A percentile compares a stretch with the other conserved stretches of the same genome.
Evolutionary conservation across 2,113 vertebrate species (phyloP).

Genomic region (Tachuris rubrigastra): DNA sequence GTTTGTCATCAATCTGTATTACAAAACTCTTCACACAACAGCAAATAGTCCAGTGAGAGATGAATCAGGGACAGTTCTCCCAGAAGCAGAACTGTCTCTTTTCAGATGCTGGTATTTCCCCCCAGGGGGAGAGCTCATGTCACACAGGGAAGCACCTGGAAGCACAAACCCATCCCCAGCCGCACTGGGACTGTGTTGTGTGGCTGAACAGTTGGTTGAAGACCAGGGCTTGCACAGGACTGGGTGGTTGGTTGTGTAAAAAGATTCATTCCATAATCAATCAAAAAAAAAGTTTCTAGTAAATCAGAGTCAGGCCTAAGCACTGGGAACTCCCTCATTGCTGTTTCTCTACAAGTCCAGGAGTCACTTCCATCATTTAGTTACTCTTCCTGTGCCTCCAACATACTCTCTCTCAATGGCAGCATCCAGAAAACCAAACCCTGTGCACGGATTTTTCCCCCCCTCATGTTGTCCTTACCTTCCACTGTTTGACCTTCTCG

Average conservation of each 20-base stretch:
- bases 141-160: neutral
- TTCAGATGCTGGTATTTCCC: neutral
- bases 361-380: neutral
- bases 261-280: neutral
- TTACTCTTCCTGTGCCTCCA: neutral
- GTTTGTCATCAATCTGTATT: neutral
- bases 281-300: neutral
- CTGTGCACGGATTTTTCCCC: accelerated
- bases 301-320: neutral
- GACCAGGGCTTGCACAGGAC: neutral
- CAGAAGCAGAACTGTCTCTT: neutral
- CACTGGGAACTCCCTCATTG: neutral
- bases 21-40: neutral
- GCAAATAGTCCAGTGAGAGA: neutral
- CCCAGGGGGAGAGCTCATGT: neutral
- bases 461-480: slow-evolving; percentile 74
- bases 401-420: neutral
- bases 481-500: slow-evolving; percentile 89
- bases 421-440: neutral
- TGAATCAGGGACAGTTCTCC: neutral
- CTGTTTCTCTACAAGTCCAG: neutral
- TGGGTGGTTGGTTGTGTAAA: neutral
- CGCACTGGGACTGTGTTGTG: neutral
- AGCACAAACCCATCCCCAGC: neutral
- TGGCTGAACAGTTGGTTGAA: neutral